A percentile compares a stretch with the other conserved stretches of the same genome.
These are phyloP conservation scores for Alitta virens DNA, from an alignment of 2,888 invertebrate genomes.

Conservation along the genomic window DNA sequence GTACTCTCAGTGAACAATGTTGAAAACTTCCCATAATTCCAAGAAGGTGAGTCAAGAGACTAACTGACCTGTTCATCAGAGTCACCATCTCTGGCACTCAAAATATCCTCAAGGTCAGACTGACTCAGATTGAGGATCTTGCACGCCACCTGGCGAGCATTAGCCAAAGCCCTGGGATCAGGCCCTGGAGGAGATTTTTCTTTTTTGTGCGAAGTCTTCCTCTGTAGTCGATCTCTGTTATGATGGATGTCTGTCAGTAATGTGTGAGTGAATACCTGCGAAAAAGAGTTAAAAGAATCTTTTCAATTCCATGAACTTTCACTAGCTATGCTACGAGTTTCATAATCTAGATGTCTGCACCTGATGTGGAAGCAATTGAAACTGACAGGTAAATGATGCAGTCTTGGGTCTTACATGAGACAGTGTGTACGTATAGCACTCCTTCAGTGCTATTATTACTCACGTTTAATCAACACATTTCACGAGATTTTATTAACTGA, in stretches of 20 bases:
- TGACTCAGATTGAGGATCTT: constrained; percentile 53
- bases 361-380: too few species aligned
- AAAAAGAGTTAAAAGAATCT: not conserved
- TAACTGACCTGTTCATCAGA: not conserved
- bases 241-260: constrained; percentile 38
- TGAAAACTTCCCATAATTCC: too few species aligned
- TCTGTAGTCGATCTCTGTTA: constrained; percentile 32
- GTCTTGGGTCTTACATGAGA: too few species aligned
- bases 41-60: too few species aligned
- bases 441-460: too few species aligned
- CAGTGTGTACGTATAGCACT: too few species aligned
- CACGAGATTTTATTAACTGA: too few species aligned
- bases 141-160: constrained; percentile 46
- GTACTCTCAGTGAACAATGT: not conserved
- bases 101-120: constrained; percentile 52
- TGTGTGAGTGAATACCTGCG: constrained; percentile 42
- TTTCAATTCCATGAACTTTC: too few species aligned
- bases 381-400: too few species aligned
- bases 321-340: too few species aligned
- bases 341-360: too few species aligned
- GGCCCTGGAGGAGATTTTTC: not conserved
- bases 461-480: too few species aligned
- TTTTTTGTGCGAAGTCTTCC: constrained; percentile 22
- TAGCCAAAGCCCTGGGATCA: constrained; percentile 35
- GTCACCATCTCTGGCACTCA: constrained; percentile 22